These are phyloP conservation scores for Pinctada fucata DNA, from an alignment of 2,888 invertebrate species.

Conservation along the genomic window DNA sequence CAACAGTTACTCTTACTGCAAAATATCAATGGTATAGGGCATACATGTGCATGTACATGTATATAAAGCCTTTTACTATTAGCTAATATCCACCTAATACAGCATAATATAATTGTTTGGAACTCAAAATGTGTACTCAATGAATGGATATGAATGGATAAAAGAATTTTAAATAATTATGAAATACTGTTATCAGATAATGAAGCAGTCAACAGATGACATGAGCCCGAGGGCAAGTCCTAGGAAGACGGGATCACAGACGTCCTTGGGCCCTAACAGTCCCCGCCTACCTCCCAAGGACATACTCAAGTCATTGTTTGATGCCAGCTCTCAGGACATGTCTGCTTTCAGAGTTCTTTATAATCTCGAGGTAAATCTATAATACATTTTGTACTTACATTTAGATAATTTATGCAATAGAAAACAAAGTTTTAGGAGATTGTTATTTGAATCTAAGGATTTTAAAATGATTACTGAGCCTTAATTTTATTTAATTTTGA, in stretches of 20 bases:
- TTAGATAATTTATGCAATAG: too few species aligned
- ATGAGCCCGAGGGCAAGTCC: conserved; percentile 72
- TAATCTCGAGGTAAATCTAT: conserved; percentile 76
- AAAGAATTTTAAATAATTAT: too few species aligned
- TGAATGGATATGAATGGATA: too few species aligned
- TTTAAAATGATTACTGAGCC: not conserved
- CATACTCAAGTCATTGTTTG: conserved; percentile 74
- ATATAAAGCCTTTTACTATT: too few species aligned
- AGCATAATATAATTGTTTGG: too few species aligned
- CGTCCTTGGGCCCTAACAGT: conserved; percentile 47
- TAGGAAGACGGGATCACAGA: conserved; percentile 65
- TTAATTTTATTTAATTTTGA: too few species aligned
- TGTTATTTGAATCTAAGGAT: not conserved
- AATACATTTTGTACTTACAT: too few species aligned
- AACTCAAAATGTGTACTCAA: too few species aligned
- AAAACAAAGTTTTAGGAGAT: not conserved
- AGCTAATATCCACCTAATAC: too few species aligned
- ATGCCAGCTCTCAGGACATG: conserved; percentile 73
- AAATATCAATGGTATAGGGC: too few species aligned
- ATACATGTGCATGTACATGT: too few species aligned
- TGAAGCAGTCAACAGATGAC: conserved; percentile 63
- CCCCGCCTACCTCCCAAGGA: conserved; percentile 66
- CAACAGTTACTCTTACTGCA: too few species aligned
- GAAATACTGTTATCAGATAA: conserved; percentile 29
- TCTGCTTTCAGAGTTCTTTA: conserved; percentile 78